A percentile compares a stretch with the other conserved stretches of the same genome.
Evolutionary conservation across 2,888 invertebrate genomes (phyloP).

Genomic region (Brachycybe producta): DNA sequence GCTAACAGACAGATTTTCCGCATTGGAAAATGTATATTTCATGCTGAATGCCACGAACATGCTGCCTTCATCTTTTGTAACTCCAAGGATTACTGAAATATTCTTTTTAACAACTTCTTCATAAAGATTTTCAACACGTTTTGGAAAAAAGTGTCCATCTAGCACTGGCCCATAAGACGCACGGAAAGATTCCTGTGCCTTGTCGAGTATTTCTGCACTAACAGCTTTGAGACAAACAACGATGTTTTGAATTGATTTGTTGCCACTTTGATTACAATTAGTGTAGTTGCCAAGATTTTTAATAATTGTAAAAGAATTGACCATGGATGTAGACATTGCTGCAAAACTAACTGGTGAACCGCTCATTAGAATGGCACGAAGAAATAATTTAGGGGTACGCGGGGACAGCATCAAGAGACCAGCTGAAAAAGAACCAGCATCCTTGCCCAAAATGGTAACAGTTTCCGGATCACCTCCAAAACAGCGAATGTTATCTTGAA

Average conservation of each 20-base stretch:
- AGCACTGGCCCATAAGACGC: too few relatives aligned
- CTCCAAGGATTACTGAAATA: conserved; percentile 4
- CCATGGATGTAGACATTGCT: not conserved
- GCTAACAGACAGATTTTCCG: not conserved
- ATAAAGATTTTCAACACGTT: not conserved
- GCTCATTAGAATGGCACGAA: conserved; percentile 4
- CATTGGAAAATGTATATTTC: not conserved
- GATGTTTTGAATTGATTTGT: too few relatives aligned
- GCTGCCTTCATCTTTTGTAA: conserved; percentile 2
- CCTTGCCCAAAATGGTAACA: conserved; percentile 85
- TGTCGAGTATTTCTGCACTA: not conserved
- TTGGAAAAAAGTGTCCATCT: conserved; percentile 1
- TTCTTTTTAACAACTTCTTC: conserved; percentile 1
- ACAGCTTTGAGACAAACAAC: not conserved
- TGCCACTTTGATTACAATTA: not conserved
- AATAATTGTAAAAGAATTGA: not conserved
- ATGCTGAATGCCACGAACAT: conserved; percentile 1
- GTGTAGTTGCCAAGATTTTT: not conserved
- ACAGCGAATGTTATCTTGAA: conserved; percentile 70
- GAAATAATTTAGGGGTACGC: conserved; percentile 32
- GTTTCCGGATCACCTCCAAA: conserved; percentile 84
- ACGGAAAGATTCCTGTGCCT: conserved; percentile 6
- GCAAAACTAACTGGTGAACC: not conserved
- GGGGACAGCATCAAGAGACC: conserved; percentile 70
- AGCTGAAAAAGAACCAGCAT: conserved; percentile 86